phyloP scores from a whole-genome alignment of 1,140 invertebrate species.

The Anagrus nilaparvatae region DNA sequence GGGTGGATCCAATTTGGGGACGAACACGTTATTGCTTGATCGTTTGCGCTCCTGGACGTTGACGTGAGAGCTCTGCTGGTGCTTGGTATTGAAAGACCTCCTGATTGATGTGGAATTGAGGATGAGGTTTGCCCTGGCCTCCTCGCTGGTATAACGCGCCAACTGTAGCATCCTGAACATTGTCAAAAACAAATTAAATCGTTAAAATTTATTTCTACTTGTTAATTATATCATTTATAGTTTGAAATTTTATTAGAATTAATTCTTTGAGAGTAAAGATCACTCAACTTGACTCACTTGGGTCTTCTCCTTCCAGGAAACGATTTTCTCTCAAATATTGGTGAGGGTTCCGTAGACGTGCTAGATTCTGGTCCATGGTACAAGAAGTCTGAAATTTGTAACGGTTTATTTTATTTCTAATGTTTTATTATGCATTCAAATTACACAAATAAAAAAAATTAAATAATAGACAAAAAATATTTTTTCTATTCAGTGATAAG shows the following conservation, averaged over 20 bases:
- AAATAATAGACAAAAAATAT: too few species aligned
- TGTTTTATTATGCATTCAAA: too few species aligned
- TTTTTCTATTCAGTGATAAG: too few species aligned
- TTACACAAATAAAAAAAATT: too few species aligned
- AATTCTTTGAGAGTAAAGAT: not conserved
- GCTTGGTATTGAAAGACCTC: slow-evolving; percentile 40
- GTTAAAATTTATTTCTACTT: not conserved
- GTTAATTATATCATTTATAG: not conserved
- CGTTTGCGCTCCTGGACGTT: slow-evolving; percentile 40
- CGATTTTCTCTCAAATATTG: slow-evolving; percentile 47
- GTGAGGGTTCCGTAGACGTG: slow-evolving; percentile 48
- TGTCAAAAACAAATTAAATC: not conserved
- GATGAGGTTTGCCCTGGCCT: slow-evolving; percentile 41
- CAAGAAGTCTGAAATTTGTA: slow-evolving; percentile 42
- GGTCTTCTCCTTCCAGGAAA: slow-evolving; percentile 43
- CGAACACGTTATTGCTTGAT: slow-evolving; percentile 45
- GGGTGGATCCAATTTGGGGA: slow-evolving; percentile 49
- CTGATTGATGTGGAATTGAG: slow-evolving; percentile 25
- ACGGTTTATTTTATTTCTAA: too few species aligned
- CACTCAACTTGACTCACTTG: slow-evolving; percentile 28
- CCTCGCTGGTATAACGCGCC: slow-evolving; percentile 42
- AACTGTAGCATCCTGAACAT: slow-evolving; percentile 38
- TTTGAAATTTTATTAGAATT: not conserved
- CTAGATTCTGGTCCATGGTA: slow-evolving; percentile 48
- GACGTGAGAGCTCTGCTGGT: slow-evolving; percentile 40